These are phyloP conservation scores for Sycophila sp. DNA, from an alignment of 1,140 invertebrate genomes.

Conservation along the genomic window DNA sequence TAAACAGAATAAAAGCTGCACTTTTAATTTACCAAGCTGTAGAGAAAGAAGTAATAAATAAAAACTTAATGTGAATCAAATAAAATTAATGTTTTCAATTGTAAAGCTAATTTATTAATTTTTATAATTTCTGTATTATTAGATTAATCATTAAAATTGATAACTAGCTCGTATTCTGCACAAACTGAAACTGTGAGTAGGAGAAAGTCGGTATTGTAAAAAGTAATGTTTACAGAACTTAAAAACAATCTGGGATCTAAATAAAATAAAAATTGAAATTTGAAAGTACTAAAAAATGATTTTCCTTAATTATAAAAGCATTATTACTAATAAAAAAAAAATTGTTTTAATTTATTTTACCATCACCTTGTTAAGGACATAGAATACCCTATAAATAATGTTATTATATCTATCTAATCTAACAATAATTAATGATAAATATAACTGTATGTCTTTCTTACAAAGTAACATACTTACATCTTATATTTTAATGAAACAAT, in stretches of 20 bases:
- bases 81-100: not conserved
- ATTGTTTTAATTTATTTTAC: not conserved
- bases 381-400: not conserved
- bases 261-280: no score
- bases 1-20: slow-evolving; percentile 12
- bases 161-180: not conserved
- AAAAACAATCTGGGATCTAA: slow-evolving; percentile 18
- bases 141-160: not conserved
- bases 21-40: no score
- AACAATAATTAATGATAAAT: no score
- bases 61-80: no score
- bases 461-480: no score
- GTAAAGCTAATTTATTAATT: not conserved
- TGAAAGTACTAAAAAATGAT: no score
- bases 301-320: not conserved
- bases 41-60: no score
- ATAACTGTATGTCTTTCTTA: no score
- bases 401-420: no score
- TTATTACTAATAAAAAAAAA: not conserved
- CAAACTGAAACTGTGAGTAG: not conserved
- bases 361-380: slow-evolving; percentile 8
- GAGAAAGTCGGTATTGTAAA: not conserved
- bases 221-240: not conserved
- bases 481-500: no score
- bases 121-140: not conserved